These are phyloP conservation scores for Clarias batrachus DNA, from an alignment of 2,113 vertebrate species.

Conservation along the genomic window DNA sequence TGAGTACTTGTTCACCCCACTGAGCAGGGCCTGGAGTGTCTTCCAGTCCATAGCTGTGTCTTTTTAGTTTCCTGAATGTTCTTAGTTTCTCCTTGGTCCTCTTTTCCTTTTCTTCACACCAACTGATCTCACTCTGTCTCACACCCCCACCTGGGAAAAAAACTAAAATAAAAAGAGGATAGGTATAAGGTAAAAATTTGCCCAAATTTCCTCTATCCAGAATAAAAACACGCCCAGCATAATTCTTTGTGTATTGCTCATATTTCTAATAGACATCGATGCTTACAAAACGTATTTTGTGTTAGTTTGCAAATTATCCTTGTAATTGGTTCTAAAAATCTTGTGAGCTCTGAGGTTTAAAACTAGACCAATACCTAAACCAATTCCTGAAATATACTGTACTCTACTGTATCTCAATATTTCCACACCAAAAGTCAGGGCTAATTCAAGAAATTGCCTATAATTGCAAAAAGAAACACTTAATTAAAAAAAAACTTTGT, in stretches of 20 bases:
- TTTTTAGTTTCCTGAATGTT: conserved; percentile 27
- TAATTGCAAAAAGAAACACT: not conserved
- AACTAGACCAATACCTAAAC: not conserved
- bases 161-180: not conserved
- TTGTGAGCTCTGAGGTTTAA: not conserved
- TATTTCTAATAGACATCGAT: not conserved
- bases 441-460: not conserved
- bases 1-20: conserved; percentile 84
- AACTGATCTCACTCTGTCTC: not conserved
- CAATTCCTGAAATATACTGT: not conserved
- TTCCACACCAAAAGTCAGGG: not conserved
- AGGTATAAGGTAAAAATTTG: not conserved
- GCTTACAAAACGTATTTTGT: not conserved
- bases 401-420: not conserved
- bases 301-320: not conserved
- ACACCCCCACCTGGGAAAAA: conserved; percentile 13
- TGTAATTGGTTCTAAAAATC: not conserved
- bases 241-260: not conserved
- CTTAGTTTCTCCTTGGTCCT: not conserved
- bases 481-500: too few relatives aligned
- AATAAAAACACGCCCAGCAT: not conserved
- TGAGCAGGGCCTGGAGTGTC: conserved; percentile 79
- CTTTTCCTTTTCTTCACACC: not conserved
- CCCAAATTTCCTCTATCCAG: not conserved
- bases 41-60: conserved; percentile 80